Evolutionary conservation across 37 sponge, comb jelly and placozoan species (phyloP).

Genomic region (Chondrosia reniformis): DNA sequence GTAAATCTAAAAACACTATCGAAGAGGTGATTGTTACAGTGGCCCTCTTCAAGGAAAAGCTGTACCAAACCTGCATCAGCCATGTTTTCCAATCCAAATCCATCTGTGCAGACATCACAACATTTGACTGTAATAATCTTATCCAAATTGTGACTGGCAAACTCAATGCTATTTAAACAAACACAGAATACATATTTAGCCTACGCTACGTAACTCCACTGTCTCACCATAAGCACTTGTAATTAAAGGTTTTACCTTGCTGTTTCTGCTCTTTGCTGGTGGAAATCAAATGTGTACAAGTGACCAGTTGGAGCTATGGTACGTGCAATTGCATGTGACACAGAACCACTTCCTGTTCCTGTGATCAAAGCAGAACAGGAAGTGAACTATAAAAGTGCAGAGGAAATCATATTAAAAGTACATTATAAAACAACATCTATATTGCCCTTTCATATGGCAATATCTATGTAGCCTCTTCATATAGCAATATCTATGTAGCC

Average conservation of each 20-base stretch:
- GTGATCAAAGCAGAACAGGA: background rate
- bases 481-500: no score
- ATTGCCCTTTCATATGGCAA: no score
- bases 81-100: conserved; percentile 68
- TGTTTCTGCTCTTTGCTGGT: conserved; percentile 66
- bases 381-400: no score
- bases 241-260: conserved; percentile 47
- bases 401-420: no score
- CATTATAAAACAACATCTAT: no score
- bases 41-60: background rate
- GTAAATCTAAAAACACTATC: conserved; percentile 92
- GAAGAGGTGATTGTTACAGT: background rate
- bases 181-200: background rate
- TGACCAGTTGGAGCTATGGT: conserved; percentile 89
- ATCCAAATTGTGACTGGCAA: conserved; percentile 71
- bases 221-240: background rate
- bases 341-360: conserved; percentile 95
- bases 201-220: background rate
- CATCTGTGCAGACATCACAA: conserved; percentile 87
- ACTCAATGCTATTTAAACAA: conserved; percentile 59
- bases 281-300: conserved; percentile 93
- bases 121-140: conserved; percentile 75
- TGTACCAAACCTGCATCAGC: conserved; percentile 77
- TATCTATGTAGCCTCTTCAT: no score
- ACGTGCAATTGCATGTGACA: conserved; percentile 89